Evolutionary conservation across 2,888 invertebrate species (phyloP).

Genomic region (Luperina nickerlii): DNA sequence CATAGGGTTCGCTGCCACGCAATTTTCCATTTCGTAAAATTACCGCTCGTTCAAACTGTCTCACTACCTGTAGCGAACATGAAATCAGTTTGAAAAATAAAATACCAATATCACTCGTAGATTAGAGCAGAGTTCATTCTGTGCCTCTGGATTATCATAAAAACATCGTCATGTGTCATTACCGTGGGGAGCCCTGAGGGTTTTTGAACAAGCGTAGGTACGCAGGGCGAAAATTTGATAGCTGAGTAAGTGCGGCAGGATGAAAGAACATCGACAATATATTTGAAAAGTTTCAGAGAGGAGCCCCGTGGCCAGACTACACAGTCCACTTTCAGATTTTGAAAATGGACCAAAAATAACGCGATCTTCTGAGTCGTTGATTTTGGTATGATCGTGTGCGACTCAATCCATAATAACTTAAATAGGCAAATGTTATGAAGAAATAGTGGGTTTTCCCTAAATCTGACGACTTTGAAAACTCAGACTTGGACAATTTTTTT

Average conservation of each 20-base stretch:
- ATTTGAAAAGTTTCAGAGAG: background rate
- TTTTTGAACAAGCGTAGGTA: background rate
- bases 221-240: too few relatives aligned
- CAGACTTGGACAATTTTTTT: background rate
- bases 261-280: background rate
- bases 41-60: constrained; percentile 95
- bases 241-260: background rate
- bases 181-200: too few relatives aligned
- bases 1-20: constrained; percentile 91
- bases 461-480: background rate
- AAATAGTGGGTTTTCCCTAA: background rate
- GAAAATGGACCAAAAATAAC: background rate
- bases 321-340: background rate
- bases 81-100: background rate
- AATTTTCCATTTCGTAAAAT: constrained; percentile 96
- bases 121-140: background rate
- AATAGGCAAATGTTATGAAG: background rate
- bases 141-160: background rate
- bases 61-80: constrained; percentile 89
- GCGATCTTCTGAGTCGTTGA: background rate
- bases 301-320: background rate
- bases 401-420: background rate
- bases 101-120: background rate
- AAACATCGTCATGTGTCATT: background rate
- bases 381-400: background rate